Evolutionary conservation across 2,797 vertebrate genomes (phyloP).

Genomic region (Phataginus tricuspis): DNA sequence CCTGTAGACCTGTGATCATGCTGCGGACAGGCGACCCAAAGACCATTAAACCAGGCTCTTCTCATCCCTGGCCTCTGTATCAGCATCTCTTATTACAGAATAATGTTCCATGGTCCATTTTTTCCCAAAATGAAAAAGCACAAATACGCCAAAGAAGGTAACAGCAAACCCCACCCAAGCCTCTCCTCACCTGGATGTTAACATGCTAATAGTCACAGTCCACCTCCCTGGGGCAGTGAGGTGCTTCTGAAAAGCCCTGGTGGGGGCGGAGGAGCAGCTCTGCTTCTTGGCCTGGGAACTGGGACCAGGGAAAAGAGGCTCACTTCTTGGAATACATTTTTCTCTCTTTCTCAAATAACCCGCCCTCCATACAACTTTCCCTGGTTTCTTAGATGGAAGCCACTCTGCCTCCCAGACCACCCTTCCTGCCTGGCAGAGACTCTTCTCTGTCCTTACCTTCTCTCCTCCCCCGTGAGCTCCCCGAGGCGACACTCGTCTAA

Average conservation of each 20-base stretch:
- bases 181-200: background rate
- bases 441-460: background rate
- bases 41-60: background rate
- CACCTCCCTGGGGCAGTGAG: background rate
- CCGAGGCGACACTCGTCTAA: background rate
- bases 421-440: no score
- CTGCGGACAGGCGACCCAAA: background rate
- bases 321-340: background rate
- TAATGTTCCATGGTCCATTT: background rate
- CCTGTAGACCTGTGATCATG: background rate
- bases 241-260: background rate
- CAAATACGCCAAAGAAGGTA: background rate
- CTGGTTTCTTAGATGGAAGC: background rate
- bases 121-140: background rate
- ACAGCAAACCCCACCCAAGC: background rate
- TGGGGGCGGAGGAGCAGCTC: fast-evolving
- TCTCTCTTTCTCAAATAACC: background rate
- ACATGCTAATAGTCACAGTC: background rate
- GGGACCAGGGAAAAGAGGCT: background rate
- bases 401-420: background rate
- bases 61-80: background rate
- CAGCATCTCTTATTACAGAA: background rate
- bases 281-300: background rate
- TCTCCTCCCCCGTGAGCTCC: background rate
- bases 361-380: background rate